Conservation (phyloP, 2,797 vertebrate species). For the Apodemus agrarius region DNA sequence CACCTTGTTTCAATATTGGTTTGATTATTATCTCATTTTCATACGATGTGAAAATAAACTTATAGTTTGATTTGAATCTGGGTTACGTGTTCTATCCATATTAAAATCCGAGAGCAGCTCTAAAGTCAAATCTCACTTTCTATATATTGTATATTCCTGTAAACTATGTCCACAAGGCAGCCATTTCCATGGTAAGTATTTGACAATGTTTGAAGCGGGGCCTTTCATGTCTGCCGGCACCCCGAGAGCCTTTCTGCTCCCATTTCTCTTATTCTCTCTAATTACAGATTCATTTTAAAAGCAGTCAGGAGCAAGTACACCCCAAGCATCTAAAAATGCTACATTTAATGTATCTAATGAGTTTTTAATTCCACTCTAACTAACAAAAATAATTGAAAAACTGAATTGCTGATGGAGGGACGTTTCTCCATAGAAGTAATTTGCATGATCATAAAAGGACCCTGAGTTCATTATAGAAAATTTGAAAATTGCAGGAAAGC, state of each 20-base stretch:
- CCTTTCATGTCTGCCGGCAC: conserved; percentile 37
- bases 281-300: conserved; percentile 80
- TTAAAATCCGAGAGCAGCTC: conserved; percentile 48
- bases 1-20: conserved; percentile 50
- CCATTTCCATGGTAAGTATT: conserved; percentile 59
- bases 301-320: conserved; percentile 67
- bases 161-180: conserved; percentile 63
- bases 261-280: conserved; percentile 72
- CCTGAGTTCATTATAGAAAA: conserved; percentile 77
- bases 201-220: conserved; percentile 66
- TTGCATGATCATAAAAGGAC: conserved; percentile 73
- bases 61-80: conserved; percentile 60
- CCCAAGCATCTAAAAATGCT: conserved; percentile 75
- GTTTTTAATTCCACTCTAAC: conserved; percentile 77
- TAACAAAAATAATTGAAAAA: conserved; percentile 82
- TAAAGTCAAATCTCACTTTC: conserved; percentile 70
- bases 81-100: conserved; percentile 29
- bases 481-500: conserved; percentile 68
- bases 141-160: conserved; percentile 49
- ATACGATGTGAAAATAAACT: conserved; percentile 43
- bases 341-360: conserved; percentile 76
- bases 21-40: conserved; percentile 37
- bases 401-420: conserved; percentile 69
- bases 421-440: conserved; percentile 68
- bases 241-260: conserved; percentile 62